Evolutionary conservation across 2,797 vertebrate genomes (phyloP).

Genomic region (Channallabes apus): DNA sequence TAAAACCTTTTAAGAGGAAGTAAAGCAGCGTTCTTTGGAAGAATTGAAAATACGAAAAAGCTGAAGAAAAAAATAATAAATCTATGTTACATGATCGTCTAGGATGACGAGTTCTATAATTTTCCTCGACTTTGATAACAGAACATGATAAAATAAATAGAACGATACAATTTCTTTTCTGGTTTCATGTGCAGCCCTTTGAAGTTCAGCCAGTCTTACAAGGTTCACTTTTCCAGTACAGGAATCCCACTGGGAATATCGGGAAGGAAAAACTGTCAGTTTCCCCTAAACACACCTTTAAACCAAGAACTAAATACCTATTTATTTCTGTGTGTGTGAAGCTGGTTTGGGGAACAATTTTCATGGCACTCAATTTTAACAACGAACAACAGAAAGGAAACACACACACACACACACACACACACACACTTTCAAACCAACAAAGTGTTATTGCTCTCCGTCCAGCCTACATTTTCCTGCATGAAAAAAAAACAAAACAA

Average conservation of each 20-base stretch:
- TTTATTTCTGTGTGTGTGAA: neutral
- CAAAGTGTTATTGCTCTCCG: slow-evolving; percentile 18
- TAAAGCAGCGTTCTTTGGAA: slow-evolving; percentile 36
- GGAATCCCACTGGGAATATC: slow-evolving; percentile 36
- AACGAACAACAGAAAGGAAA: neutral
- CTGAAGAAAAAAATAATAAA: slow-evolving; percentile 26
- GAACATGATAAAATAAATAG: slow-evolving; percentile 56
- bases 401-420: neutral
- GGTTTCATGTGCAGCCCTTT: slow-evolving; percentile 61
- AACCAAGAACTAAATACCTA: neutral
- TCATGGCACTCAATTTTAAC: slow-evolving; percentile 6
- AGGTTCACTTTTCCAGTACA: slow-evolving; percentile 30
- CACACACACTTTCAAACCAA: neutral
- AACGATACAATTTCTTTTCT: slow-evolving; percentile 35
- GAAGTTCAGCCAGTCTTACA: slow-evolving; percentile 20
- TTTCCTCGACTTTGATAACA: slow-evolving; percentile 34
- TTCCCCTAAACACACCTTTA: neutral
- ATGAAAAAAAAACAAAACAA: neutral
- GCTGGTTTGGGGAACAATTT: slow-evolving; percentile 7
- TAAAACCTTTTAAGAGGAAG: slow-evolving; percentile 19
- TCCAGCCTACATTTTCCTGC: neutral
- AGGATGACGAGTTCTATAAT: slow-evolving; percentile 50
- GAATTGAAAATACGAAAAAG: slow-evolving; percentile 31
- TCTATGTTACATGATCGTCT: slow-evolving; percentile 1
- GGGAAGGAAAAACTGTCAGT: neutral